These are phyloP conservation scores for Epiblema foenella DNA, from an alignment of 2,888 invertebrate species.

Conservation along the genomic window DNA sequence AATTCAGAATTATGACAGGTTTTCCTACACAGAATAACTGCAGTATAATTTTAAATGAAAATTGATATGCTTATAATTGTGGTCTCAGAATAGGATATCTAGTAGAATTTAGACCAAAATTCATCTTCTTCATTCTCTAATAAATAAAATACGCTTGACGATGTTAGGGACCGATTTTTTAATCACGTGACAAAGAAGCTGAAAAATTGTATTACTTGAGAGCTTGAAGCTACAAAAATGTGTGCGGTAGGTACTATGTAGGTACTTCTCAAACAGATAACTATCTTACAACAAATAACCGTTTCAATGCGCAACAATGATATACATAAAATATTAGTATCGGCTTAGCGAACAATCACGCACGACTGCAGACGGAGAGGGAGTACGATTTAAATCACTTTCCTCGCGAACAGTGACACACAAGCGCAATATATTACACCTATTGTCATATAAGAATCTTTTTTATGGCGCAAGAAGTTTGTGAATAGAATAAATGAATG, in stretches of 20 bases:
- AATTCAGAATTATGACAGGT: too few relatives aligned
- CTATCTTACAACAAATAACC: not conserved
- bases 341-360: not conserved
- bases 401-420: conserved; percentile 1
- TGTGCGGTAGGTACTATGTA: not conserved
- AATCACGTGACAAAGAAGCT: too few relatives aligned
- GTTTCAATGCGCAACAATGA: not conserved
- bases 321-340: not conserved
- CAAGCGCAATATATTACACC: conserved; percentile 19
- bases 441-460: conserved; percentile 18
- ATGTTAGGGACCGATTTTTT: too few relatives aligned
- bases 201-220: too few relatives aligned
- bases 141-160: too few relatives aligned
- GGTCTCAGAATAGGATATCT: too few relatives aligned
- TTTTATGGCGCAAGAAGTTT: conserved; percentile 20
- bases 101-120: too few relatives aligned
- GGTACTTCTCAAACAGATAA: not conserved
- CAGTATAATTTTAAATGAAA: too few relatives aligned
- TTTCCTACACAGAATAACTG: too few relatives aligned
- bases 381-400: conserved; percentile 14
- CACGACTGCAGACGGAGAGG: not conserved
- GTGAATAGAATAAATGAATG: conserved; percentile 35
- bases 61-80: too few relatives aligned
- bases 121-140: too few relatives aligned
- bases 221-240: not conserved